Conservation (phyloP, 2,113 vertebrate genomes). For the Ivindomyrus marchei region DNA sequence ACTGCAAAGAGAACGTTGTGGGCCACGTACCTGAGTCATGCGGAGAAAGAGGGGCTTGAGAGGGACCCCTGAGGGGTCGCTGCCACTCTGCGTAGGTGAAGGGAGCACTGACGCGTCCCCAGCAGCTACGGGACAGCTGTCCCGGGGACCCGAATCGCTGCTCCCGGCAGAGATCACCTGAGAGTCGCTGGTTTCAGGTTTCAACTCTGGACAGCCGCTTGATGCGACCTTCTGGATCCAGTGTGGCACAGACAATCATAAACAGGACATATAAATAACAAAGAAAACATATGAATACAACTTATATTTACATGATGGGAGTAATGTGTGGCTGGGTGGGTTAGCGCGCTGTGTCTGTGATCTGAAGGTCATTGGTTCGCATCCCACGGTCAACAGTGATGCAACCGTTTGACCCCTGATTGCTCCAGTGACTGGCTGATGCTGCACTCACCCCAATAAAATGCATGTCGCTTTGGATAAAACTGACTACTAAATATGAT, state of each 20-base stretch:
- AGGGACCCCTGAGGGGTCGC: constrained; percentile 50
- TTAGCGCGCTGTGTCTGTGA: not conserved
- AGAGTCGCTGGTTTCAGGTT: constrained; percentile 21
- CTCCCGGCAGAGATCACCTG: constrained; percentile 51
- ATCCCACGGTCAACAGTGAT: not conserved
- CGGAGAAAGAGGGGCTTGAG: constrained; percentile 65
- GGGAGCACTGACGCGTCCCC: constrained; percentile 43
- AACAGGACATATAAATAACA: not conserved
- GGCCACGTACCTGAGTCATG: constrained; percentile 67
- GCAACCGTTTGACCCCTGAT: not conserved
- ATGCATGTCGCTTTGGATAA: not conserved
- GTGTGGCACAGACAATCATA: not conserved
- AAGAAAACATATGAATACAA: not conserved
- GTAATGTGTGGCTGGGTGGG: not conserved
- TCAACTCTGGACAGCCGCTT: constrained; percentile 28
- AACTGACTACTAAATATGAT: not conserved
- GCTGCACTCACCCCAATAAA: not conserved
- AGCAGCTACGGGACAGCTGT: constrained; percentile 52
- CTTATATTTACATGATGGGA: not conserved
- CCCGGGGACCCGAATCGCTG: constrained; percentile 74
- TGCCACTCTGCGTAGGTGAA: constrained; percentile 52
- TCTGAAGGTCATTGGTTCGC: not conserved
- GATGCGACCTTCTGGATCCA: not conserved
- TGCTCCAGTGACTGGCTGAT: not conserved
- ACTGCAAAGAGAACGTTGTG: not conserved